Evolutionary conservation across 2,888 invertebrate species (phyloP), one percentile per base, ranked within the genome.

Genomic region (Geotrupes spiniger): DNA sequence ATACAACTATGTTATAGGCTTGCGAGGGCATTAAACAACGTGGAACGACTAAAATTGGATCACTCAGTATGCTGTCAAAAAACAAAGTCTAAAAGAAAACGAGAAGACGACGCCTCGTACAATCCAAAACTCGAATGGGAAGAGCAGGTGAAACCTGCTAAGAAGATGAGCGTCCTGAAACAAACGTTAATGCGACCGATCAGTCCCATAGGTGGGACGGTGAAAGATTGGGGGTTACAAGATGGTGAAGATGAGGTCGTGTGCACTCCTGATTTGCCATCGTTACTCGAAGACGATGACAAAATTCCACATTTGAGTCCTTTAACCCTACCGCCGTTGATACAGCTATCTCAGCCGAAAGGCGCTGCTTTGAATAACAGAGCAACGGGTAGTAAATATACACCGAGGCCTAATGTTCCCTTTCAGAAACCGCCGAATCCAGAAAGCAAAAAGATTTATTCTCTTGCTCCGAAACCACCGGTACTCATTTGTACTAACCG

Each of bases 201-300:
- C 10, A 5, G 16, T 12, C n/a, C 16, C 11, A 41, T 39, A 33
- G 11, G 8, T 14, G 12, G 12, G 10, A 12, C 9, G 9, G 9
- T 10, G 33, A 26, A 14, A 21, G 11, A 39, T 4, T 54, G 51
- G 52, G 37, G 44, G n/a, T 21, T 36, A 15, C 40, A 49, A 16
- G 43, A 44, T 27, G 54, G 42, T 6, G 76, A 80, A 57, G 72
- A 76, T 61, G 76, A 75, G 63, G 78, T 83, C 9, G 81, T 83
- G 11, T 83, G 83, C 53, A 83, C 83, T 1, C 83, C 83, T 1
- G 83, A 83, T 65, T 74, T 78, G 11, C 47, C 42, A 14, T 31
- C 44, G 17, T 49, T 56, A 37, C 58, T 60, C 54, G 51, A 54
- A 9, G 55, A 46, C n/a, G 57, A 55, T 10, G 25, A 25, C 6